Evolutionary conservation across 1,140 invertebrate species (phyloP), one percentile per base, ranked within the genome.

Genomic region (Drosophila varians): DNA sequence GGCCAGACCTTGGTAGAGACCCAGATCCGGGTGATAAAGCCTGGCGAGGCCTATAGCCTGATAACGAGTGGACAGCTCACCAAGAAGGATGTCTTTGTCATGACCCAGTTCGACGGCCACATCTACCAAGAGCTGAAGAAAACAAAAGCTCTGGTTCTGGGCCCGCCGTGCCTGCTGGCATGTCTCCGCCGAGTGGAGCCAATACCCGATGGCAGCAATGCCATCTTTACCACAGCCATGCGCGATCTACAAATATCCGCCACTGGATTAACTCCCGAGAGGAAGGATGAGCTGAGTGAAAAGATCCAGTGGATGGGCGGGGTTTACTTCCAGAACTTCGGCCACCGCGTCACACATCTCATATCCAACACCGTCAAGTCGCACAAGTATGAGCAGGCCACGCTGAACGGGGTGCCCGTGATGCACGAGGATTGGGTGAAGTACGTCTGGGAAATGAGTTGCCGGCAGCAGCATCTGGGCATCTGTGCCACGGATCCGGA

Each of bases 281-380:
- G 91, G 46, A 96, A 96, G 91, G 95, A 90, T 2, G 91, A 94
- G 25, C 91, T 98, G 3, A 93, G 94, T 79, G 92, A 92, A 18
- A 94, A 94, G 77, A 93, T 98, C 0, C 92, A 95, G 75, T 94
- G 94, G 89, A 98, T 98, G 97, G 96, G 96, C 54, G 97, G 96
- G 3, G 92, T 94, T 9, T 96, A 95, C 73, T 94, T 93, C 9
- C 93, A 94, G 66, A 93, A 94, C 49, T 93, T 98, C 28, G 94
- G 94, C 25, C 92, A 93, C 51, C 93, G 93, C 61, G 94, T 95
- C 2, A 98, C 97, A 11, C 97, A 98, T 92, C 93, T 98, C 16
- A 93, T 98, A 3, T 95, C 96, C 8, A 94, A 95, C 73, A 94
- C 93, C 23, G 94, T 95, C 2, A 92, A 94, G 60, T 95, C 95